Evolutionary conservation across 2,797 vertebrate species (phyloP), one percentile per base, ranked within the genome.

Genomic region (Eupleurogrammus muticus): DNA sequence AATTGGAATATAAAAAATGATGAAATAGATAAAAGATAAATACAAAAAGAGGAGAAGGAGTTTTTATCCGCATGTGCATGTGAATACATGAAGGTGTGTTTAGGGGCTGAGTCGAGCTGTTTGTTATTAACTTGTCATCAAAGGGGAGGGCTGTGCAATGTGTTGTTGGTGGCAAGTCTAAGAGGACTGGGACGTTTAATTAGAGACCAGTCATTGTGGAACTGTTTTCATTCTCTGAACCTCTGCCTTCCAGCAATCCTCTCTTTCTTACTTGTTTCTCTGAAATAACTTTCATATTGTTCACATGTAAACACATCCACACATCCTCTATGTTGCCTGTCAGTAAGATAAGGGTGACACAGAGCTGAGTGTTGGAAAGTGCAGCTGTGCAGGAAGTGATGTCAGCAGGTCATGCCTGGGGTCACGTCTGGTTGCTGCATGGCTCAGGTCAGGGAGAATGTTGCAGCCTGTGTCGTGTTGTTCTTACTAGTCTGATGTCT

Each of bases 101-200:
- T 34, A 8, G 66, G 35, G 32, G 63, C 53, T 81, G 65, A 66
- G 69, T 9, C 24, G 24, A 66, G 56, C 67, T 83, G 81, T 78
- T 88, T 81, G 77, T 80, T 83, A 78, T 87, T 70, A 80, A 78
- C 56, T 77, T 84, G 69, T 82, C 79, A 78, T 82, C 71, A 74
- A 42, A 58, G 24, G 50, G 64, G 74, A 66, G 71, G 52, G 55
- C 53, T 34, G 35, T 58, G 59, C 44, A 42, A 23, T 54, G 46
- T 73, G 66, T 57, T 81, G 81, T 66, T 78, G 68, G 54, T 54
- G 72, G 66, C 61, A 83, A 79, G 76, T 82, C 58, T 63, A 83
- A 70, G 79, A 83, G 68, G 49, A 62, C 63, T 73, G 61, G 71
- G 71, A 78, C 54, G 54, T 32, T 83, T 90, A 85, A 88, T 89